Evolutionary conservation across 2,797 vertebrate species (phyloP), one percentile per base, ranked within the genome.

Genomic region (Tapera naevia): DNA sequence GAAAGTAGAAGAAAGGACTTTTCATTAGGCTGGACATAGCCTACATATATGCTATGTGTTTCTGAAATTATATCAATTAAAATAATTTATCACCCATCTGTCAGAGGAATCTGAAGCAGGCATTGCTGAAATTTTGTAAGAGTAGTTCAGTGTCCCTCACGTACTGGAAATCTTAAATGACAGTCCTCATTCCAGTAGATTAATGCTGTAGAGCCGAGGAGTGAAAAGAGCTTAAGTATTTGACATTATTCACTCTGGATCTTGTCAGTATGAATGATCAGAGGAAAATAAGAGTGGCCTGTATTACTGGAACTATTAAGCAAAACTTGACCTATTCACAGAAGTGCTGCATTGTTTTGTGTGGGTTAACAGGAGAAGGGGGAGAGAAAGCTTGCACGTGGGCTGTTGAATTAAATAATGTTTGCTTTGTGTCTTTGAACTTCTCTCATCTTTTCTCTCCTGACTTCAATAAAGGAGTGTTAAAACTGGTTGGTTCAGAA

Each of bases 21-120:
- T 54, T 76, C 41, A 61, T 33, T 75, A 81, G 53, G 48, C n/a
- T 90, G 72, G 82, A 76, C 13, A 10, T 78, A 81, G 18, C 71
- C 39, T 67, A 43, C 30, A 5, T 80, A 28, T 13, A 37, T 48
- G 21, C 30, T 83, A 28, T 2, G 0, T 62, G 37, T 75, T 94
- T 93, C 79, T 88, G 91, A 88, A 89, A 81, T 35, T 30, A 71
- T 91, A 35, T 58, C 61, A 91, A 58, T 95, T 93, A 65, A 86
- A 94, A 92, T 74, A 88, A 94, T 4, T 54, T 74, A 89, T 79
- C 78, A 46, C 67, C 24, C 0, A 2, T 69, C 66, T 79, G 58
- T 88, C 89, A 86, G 72, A 86, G 83, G 35, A 95, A 58, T 92
- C 56, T 84, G 54, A 51, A 80, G 51, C 35, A 75, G 90, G 50